Conservation (phyloP, 2,888 invertebrate species). For the Diogma glabrata region DNA sequence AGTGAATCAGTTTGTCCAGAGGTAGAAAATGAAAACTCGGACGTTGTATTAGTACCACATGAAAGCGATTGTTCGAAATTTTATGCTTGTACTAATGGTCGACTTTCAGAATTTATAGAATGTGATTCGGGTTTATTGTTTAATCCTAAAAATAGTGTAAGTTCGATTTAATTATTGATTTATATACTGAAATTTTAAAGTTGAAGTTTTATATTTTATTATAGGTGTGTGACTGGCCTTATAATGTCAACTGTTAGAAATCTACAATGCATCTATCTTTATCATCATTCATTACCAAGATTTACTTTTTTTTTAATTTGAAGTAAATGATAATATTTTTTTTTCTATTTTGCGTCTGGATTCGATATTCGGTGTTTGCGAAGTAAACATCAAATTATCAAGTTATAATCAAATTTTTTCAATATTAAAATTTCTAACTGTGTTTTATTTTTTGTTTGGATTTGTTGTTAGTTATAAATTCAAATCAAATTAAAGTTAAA, state of each 20-base stretch:
- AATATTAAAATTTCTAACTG: too few relatives aligned
- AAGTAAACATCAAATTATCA: too few relatives aligned
- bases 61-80: background rate
- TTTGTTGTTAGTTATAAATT: too few relatives aligned
- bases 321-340: too few relatives aligned
- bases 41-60: background rate
- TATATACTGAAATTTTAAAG: background rate
- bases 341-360: too few relatives aligned
- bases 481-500: too few relatives aligned
- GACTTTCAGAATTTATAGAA: background rate
- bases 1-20: background rate
- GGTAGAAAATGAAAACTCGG: background rate
- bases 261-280: too few relatives aligned
- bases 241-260: background rate
- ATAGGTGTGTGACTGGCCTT: conserved; percentile 1
- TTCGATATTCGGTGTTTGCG: too few relatives aligned
- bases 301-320: too few relatives aligned
- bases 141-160: background rate
- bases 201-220: background rate
- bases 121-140: background rate
- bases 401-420: too few relatives aligned
- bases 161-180: background rate
- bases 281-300: too few relatives aligned
- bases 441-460: too few relatives aligned
- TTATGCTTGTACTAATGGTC: background rate